Percentiles rank a stretch among this genome's conserved stretches.
These are phyloP conservation scores for Drosophila hydei DNA, from an alignment of 1,140 invertebrate genomes.

Conservation along the genomic window DNA sequence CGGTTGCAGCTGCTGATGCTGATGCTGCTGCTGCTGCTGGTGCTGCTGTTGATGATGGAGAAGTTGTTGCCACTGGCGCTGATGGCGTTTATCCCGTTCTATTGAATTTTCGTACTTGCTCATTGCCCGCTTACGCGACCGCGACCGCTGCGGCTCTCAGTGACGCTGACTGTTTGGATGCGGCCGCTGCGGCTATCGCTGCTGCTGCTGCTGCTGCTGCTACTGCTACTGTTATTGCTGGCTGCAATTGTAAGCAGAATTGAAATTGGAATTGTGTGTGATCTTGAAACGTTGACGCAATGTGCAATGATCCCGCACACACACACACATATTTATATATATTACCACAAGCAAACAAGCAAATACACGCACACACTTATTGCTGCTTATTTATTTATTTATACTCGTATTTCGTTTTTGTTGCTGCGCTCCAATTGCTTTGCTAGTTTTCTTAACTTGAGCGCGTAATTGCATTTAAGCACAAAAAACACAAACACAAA, in stretches of 20 bases:
- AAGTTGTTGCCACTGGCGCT: slow-evolving; percentile 15
- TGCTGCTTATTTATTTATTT: slow-evolving; percentile 47
- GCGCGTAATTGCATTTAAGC: slow-evolving; percentile 79
- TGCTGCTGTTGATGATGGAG: slow-evolving; percentile 19
- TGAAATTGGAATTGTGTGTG: slow-evolving; percentile 63
- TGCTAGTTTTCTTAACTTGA: slow-evolving; percentile 73
- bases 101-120: slow-evolving; percentile 61
- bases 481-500: slow-evolving; percentile 49
- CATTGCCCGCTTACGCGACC: slow-evolving; percentile 40
- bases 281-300: slow-evolving; percentile 81
- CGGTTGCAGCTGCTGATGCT: neutral
- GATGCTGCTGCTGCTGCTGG: slow-evolving; percentile 35
- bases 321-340: slow-evolving; percentile 45
- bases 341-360: neutral
- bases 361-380: slow-evolving; percentile 26
- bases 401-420: slow-evolving; percentile 54
- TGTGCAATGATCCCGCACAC: slow-evolving; percentile 76
- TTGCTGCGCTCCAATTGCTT: slow-evolving; percentile 61
- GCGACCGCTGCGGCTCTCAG: slow-evolving; percentile 25
- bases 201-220: neutral
- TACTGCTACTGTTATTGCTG: neutral
- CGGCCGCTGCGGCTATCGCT: neutral
- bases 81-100: slow-evolving; percentile 33
- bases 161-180: slow-evolving; percentile 15
- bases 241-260: slow-evolving; percentile 32